phyloP scores from a whole-genome alignment of 2,888 invertebrate species.

The Coecobrya sp. region DNA sequence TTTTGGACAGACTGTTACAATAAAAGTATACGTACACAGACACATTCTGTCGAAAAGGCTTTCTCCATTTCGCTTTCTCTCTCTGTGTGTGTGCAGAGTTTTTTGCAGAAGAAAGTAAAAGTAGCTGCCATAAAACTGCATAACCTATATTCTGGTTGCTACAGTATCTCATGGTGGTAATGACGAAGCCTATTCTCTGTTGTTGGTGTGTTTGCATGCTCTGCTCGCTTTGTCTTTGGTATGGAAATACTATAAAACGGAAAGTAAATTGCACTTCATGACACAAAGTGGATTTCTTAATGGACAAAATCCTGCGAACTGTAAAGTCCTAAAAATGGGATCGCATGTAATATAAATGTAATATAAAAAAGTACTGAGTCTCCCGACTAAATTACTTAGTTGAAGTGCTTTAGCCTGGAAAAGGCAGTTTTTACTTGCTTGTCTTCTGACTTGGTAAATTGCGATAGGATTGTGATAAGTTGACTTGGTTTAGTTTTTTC shows the following conservation, averaged over 20 bases:
- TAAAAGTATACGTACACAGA: neutral
- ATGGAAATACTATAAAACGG: conserved; percentile 7
- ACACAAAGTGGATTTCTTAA: conserved; percentile 62
- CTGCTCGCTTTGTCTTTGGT: neutral
- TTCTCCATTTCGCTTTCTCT: neutral
- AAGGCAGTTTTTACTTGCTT: conserved; percentile 4
- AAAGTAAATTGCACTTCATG: conserved; percentile 52
- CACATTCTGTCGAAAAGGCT: neutral
- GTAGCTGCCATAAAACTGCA: conserved; percentile 10
- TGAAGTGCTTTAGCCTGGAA: neutral
- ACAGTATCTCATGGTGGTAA: neutral
- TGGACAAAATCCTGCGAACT: conserved; percentile 42
- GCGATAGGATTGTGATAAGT: conserved; percentile 40
- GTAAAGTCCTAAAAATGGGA: conserved; percentile 52
- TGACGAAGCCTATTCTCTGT: neutral
- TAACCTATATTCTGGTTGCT: neutral
- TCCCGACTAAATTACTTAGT: conserved; percentile 24
- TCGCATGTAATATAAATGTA: conserved; percentile 34
- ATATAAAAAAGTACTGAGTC: neutral
- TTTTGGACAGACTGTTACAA: conserved; percentile 1
- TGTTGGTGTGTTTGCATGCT: neutral
- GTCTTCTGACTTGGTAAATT: neutral
- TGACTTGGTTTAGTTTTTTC: conserved; percentile 9
- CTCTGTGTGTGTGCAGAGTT: neutral
- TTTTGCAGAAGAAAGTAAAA: neutral